Conservation (phyloP, 2,888 invertebrate genomes). For the Limnephilus marmoratus region DNA sequence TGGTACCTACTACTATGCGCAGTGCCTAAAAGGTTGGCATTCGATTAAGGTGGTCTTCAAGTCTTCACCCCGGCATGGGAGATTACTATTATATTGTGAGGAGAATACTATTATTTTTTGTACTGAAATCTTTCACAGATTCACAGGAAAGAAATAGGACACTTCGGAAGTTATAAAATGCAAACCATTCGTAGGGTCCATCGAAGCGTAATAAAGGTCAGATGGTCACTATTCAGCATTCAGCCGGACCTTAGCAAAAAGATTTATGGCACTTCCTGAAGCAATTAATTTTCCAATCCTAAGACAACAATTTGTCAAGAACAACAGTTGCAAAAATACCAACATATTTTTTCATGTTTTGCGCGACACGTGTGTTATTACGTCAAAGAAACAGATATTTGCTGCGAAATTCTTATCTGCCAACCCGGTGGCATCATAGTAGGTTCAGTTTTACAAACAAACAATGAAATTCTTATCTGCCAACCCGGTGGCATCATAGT, state of each 20-base stretch:
- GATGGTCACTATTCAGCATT: background rate
- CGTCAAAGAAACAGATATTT: no score
- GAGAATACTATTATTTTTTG: background rate
- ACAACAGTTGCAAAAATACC: background rate
- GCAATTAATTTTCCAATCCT: background rate
- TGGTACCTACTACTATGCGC: no score
- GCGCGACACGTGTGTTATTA: background rate
- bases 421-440: no score
- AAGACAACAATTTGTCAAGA: background rate
- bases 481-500: no score
- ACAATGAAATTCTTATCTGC: no score
- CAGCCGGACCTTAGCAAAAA: background rate
- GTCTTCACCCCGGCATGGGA: background rate
- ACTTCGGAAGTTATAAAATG: background rate
- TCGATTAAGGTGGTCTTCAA: background rate
- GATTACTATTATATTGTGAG: background rate
- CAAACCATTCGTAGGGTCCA: background rate
- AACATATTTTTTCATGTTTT: background rate
- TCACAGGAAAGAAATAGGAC: background rate
- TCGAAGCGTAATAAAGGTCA: background rate
- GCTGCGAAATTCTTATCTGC: no score
- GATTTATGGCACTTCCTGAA: background rate
- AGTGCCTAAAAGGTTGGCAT: no score
- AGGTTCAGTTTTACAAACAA: no score
- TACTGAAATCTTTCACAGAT: background rate